phyloP scores from a whole-genome alignment of 2,797 vertebrate species.

The Cyclopterus lumpus region DNA sequence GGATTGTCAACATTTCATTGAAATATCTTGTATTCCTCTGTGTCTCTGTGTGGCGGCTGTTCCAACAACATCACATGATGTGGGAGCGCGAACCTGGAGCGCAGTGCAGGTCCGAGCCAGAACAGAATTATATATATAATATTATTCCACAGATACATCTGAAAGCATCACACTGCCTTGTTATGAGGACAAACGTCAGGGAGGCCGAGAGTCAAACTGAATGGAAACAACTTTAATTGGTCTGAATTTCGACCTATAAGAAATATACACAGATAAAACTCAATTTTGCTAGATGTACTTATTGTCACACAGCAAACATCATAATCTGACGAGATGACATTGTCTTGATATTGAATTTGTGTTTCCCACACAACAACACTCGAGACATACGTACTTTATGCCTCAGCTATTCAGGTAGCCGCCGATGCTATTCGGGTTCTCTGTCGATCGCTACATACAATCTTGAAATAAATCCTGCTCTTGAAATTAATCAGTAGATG shows the following conservation, averaged over 20 bases:
- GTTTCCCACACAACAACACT: neutral
- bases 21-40: slow-evolving; percentile 23
- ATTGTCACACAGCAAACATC: neutral
- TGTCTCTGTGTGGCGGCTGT: slow-evolving; percentile 29
- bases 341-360: neutral
- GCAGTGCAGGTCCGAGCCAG: slow-evolving; percentile 17
- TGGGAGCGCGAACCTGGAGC: slow-evolving; percentile 58
- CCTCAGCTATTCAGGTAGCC: neutral
- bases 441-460: neutral
- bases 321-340: neutral
- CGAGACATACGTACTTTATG: neutral
- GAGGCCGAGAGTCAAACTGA: neutral
- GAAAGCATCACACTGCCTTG: neutral
- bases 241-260: neutral
- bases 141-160: neutral
- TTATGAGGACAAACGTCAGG: too few species aligned
- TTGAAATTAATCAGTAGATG: neutral
- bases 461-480: neutral
- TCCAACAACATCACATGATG: slow-evolving; percentile 71
- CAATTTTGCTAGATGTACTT: too few species aligned
- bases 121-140: neutral
- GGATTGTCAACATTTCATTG: slow-evolving; percentile 4
- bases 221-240: neutral
- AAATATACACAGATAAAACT: neutral
- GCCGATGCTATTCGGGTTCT: too few species aligned